Conservation (phyloP, 2,797 vertebrate species). For the Cyprinodon diabolis region DNA sequence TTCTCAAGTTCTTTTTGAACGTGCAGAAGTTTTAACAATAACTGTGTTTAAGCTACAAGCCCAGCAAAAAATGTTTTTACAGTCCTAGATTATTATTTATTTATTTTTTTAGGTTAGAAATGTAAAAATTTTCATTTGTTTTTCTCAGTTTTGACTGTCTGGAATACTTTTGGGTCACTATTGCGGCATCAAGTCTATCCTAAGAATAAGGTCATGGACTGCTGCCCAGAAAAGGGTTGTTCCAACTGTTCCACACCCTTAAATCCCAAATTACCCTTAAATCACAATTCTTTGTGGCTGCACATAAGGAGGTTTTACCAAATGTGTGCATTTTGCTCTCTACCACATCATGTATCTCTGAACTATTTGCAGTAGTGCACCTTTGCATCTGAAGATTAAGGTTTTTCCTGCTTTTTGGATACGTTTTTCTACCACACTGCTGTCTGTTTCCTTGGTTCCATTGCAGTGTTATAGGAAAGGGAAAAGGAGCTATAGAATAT, state of each 20-base stretch:
- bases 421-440: background rate
- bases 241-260: background rate
- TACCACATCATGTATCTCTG: background rate
- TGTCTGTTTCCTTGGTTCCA: background rate
- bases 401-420: background rate
- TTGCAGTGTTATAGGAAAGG: background rate
- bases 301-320: background rate
- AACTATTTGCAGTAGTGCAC: background rate
- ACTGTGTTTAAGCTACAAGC: background rate
- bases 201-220: background rate
- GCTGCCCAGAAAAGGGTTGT: slow-evolving; percentile 2
- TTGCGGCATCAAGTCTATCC: background rate
- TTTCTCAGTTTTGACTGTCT: background rate
- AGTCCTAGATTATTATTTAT: background rate
- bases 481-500: background rate
- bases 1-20: too few relatives aligned
- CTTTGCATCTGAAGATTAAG: background rate
- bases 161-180: background rate
- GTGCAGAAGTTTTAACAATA: too few relatives aligned
- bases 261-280: background rate
- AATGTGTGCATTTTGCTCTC: background rate
- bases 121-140: background rate
- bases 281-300: background rate
- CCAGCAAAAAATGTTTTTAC: background rate
- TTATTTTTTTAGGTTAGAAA: background rate